These are phyloP conservation scores for Corythoichthys haematopterus DNA, from an alignment of 2,113 vertebrate species.

Conservation along the genomic window DNA sequence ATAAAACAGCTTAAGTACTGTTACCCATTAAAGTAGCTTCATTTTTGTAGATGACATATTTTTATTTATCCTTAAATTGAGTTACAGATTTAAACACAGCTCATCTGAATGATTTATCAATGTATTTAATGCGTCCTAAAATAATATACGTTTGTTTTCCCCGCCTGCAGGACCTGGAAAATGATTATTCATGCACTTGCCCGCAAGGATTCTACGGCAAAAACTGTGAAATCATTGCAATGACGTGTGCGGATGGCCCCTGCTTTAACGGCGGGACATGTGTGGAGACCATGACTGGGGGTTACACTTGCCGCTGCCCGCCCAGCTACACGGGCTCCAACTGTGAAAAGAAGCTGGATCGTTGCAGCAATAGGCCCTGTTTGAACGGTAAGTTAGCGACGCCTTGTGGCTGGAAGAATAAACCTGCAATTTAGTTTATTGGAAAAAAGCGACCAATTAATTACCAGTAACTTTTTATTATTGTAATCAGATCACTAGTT, in stretches of 20 bases:
- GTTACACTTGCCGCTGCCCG: slow-evolving; percentile 82
- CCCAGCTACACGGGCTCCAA: slow-evolving; percentile 84
- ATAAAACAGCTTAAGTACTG: no score
- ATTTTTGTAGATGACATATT: no score
- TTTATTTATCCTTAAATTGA: no score
- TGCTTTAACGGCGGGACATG: slow-evolving; percentile 89
- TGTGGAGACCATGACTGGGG: slow-evolving; percentile 66
- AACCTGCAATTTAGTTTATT: background rate
- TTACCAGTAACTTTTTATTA: no score
- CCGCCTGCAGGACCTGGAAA: slow-evolving; percentile 71
- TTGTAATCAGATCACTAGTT: no score
- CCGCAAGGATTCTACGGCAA: slow-evolving; percentile 87
- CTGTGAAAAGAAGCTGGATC: slow-evolving; percentile 89
- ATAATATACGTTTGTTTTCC: background rate
- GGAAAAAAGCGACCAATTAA: no score
- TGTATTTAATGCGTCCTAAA: slow-evolving; percentile 2
- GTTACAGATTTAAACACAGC: no score
- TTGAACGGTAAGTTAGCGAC: slow-evolving; percentile 63
- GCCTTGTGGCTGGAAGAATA: slow-evolving; percentile 38
- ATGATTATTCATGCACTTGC: slow-evolving; percentile 83
- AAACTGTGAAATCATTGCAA: slow-evolving; percentile 86
- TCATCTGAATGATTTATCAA: background rate
- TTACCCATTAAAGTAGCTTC: no score
- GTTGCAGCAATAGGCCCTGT: slow-evolving; percentile 82
- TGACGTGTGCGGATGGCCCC: slow-evolving; percentile 85